Evolutionary conservation across 2,797 vertebrate species (phyloP).

Genomic region (Sebastes oblongus): DNA sequence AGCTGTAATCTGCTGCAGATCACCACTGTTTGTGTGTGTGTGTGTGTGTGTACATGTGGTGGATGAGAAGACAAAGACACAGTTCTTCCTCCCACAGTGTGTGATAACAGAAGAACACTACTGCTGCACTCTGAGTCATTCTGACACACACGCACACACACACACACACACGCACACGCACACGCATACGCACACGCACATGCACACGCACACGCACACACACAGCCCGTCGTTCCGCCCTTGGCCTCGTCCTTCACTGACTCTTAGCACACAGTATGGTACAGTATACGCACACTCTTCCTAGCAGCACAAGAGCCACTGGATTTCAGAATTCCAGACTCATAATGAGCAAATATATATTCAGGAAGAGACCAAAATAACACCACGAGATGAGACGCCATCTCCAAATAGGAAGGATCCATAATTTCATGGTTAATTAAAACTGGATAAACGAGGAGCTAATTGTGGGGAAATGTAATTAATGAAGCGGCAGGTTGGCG

Average conservation of each 20-base stretch:
- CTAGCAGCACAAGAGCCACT: not conserved
- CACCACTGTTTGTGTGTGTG: not conserved
- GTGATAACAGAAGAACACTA: conserved; percentile 51
- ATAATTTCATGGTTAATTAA: conserved; percentile 70
- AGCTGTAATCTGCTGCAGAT: conserved; percentile 29
- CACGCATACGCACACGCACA: not conserved
- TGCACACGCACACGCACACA: not conserved
- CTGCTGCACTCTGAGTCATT: conserved; percentile 62
- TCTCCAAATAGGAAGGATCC: conserved; percentile 24
- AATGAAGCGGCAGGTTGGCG: conserved; percentile 46
- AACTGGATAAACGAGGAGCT: conserved; percentile 48
- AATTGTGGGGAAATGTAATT: conserved; percentile 67
- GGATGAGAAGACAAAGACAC: conserved; percentile 28
- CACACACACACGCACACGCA: not conserved
- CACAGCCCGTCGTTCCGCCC: conserved; percentile 34
- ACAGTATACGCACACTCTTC: not conserved
- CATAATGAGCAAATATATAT: conserved; percentile 53
- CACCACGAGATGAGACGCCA: conserved; percentile 35
- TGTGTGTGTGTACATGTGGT: not conserved
- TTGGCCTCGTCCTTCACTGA: conserved; percentile 61
- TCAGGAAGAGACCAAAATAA: conserved; percentile 28
- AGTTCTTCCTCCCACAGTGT: conserved; percentile 54
- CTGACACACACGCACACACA: conserved; percentile 25
- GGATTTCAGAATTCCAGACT: conserved; percentile 4
- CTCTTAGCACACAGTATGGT: conserved; percentile 22